phyloP scores from a whole-genome alignment of 2,113 vertebrate genomes.

The Oxyura jamaicensis region DNA sequence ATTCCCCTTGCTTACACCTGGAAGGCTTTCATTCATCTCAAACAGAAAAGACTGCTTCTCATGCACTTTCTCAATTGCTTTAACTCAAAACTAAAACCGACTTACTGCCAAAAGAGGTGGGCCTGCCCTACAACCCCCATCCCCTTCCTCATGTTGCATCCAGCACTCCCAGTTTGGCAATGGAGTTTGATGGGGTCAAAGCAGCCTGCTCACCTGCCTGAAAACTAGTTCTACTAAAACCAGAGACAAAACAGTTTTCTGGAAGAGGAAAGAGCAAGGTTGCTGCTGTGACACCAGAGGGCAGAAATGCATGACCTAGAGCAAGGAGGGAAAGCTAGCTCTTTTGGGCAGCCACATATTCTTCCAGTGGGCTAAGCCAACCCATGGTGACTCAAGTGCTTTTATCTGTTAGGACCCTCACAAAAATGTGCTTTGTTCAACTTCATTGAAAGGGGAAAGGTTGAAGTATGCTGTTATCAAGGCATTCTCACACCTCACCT shows the following conservation, averaged over 20 bases:
- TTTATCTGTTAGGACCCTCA: not conserved
- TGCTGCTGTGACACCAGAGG: slow-evolving; percentile 22
- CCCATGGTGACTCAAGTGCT: not conserved
- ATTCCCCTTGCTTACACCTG: not conserved
- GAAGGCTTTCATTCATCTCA: not conserved
- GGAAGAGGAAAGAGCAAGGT: not conserved
- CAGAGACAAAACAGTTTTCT: not conserved
- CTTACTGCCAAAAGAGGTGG: not conserved
- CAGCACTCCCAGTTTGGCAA: not conserved
- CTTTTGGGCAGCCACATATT: not conserved
- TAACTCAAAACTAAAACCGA: not conserved
- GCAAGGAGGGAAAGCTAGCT: not conserved
- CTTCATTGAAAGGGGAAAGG: not conserved
- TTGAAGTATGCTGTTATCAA: not conserved
- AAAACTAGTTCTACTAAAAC: not conserved
- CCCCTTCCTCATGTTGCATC: not conserved
- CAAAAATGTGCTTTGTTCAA: not conserved
- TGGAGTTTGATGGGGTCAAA: not conserved
- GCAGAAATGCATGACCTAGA: slow-evolving; percentile 9
- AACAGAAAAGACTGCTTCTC: not conserved
- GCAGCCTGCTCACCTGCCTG: not conserved
- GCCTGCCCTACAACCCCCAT: not conserved
- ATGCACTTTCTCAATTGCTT: not conserved
- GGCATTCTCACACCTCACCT: not conserved
- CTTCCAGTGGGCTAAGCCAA: not conserved